Percentiles rank a stretch among this genome's conserved stretches.
phyloP scores from a whole-genome alignment of 1,140 invertebrate genomes.

The Polypedilum pembai region DNA sequence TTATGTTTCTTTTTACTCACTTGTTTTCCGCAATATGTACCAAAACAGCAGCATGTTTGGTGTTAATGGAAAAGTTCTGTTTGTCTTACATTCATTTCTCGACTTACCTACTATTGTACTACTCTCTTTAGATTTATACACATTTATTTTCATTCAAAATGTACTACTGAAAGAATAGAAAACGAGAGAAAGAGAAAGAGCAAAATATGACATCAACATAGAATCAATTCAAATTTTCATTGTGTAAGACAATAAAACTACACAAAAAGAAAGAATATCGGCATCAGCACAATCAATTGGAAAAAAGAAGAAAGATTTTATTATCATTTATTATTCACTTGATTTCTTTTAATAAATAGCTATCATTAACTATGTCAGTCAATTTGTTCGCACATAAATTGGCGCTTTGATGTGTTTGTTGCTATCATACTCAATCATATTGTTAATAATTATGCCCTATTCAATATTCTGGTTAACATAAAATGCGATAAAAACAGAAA shows the following conservation, averaged over 20 bases:
- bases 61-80: conserved; percentile 27
- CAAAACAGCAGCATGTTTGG: background rate
- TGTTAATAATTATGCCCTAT: no score
- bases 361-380: no score
- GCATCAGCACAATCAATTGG: no score
- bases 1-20: conserved; percentile 15
- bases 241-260: no score
- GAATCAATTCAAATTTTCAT: no score
- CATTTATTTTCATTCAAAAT: conserved; percentile 5
- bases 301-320: background rate
- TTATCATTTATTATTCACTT: conserved; percentile 19
- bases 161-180: background rate
- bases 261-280: no score
- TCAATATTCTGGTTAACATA: no score
- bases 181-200: background rate
- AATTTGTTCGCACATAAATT: no score
- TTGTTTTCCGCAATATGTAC: background rate
- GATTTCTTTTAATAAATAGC: conserved; percentile 13
- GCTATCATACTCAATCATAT: no score
- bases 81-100: background rate
- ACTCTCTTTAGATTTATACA: background rate
- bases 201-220: background rate
- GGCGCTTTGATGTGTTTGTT: no score
- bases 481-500: no score
- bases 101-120: no score